Conservation (phyloP, 2,797 vertebrate species). For the Brachyalestes nurse region DNA sequence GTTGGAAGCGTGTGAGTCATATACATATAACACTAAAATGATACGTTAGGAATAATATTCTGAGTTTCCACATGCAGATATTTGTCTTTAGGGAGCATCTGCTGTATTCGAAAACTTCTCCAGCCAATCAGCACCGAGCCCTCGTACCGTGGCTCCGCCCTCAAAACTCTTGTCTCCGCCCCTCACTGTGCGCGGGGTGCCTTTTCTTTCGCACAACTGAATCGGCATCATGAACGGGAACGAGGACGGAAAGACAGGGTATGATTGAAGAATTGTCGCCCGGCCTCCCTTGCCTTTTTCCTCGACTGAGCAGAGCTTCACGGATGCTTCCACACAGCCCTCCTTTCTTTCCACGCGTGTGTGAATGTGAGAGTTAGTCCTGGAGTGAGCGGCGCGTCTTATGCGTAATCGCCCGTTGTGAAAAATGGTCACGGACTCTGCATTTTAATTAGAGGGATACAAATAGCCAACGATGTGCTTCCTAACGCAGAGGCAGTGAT, state of each 20-base stretch:
- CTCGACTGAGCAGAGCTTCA: neutral
- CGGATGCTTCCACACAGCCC: neutral
- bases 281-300: neutral
- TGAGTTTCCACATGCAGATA: neutral
- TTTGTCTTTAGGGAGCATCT: constrained; percentile 42
- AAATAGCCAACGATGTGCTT: constrained; percentile 52
- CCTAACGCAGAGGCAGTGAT: constrained; percentile 39
- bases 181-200: constrained; percentile 67
- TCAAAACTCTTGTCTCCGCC: constrained; percentile 50
- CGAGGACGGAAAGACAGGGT: constrained; percentile 23
- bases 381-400: constrained; percentile 22
- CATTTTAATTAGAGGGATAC: constrained; percentile 35
- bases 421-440: constrained; percentile 33
- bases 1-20: neutral
- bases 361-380: constrained; percentile 52
- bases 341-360: neutral
- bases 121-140: constrained; percentile 68
- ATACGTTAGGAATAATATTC: neutral
- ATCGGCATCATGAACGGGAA: constrained; percentile 32
- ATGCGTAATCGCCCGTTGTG: neutral
- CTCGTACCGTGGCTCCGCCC: constrained; percentile 66
- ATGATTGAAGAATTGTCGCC: neutral
- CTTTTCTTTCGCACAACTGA: constrained; percentile 44
- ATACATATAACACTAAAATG: neutral
- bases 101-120: constrained; percentile 77